These are phyloP conservation scores for Sebastiscus tertius DNA, from an alignment of 2,797 vertebrate species.

Conservation along the genomic window DNA sequence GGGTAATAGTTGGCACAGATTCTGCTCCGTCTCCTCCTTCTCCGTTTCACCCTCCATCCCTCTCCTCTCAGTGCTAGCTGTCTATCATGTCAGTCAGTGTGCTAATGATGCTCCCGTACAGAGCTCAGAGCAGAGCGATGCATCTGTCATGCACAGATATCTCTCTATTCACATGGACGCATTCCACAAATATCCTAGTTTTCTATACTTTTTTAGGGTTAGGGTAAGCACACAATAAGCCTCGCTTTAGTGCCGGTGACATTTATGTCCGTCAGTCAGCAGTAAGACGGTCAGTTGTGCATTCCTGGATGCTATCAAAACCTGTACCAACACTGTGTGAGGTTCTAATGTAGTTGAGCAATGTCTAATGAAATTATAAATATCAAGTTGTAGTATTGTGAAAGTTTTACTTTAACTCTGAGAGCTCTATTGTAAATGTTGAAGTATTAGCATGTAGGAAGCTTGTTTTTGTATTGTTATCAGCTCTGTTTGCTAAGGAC, in stretches of 20 bases:
- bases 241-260: background rate
- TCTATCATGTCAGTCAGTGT: conserved; percentile 75
- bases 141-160: conserved; percentile 58
- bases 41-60: conserved; percentile 65
- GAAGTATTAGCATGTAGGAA: background rate
- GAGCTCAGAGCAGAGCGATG: conserved; percentile 48
- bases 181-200: conserved; percentile 49
- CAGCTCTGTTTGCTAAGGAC: background rate
- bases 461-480: background rate
- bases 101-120: conserved; percentile 67
- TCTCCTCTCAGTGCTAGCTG: conserved; percentile 69
- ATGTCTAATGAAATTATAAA: background rate
- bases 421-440: background rate
- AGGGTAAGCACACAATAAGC: background rate
- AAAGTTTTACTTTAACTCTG: background rate
- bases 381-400: background rate
- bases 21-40: conserved; percentile 63
- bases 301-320: background rate
- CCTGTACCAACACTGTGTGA: background rate
- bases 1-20: conserved; percentile 79
- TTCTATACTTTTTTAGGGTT: background rate
- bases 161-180: conserved; percentile 40
- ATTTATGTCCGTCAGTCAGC: background rate
- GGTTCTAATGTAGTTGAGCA: background rate
- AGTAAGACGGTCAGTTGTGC: background rate